These are phyloP conservation scores for Calliphora vomitoria DNA, from an alignment of 2,888 invertebrate species.

Conservation along the genomic window DNA sequence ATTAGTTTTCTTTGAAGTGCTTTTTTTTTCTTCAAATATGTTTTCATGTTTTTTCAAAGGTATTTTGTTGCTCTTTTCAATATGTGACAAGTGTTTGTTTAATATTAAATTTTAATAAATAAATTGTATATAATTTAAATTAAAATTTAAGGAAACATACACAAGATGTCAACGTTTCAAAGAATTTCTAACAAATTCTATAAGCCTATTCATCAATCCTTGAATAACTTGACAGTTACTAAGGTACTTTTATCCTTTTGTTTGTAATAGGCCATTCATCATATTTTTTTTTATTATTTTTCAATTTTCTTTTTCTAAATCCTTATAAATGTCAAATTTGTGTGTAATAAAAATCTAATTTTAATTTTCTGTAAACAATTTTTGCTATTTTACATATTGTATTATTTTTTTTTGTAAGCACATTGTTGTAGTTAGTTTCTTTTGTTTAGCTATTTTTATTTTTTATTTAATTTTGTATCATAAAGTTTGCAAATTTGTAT, in stretches of 20 bases:
- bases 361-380: no score
- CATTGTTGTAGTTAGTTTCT: background rate
- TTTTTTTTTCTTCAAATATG: background rate
- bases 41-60: constrained; percentile 30
- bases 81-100: constrained; percentile 2
- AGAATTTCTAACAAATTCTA: no score
- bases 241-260: background rate
- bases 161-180: no score
- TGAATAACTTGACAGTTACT: background rate
- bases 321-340: constrained; percentile 5
- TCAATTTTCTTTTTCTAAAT: background rate
- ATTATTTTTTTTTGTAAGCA: background rate
- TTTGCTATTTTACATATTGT: background rate
- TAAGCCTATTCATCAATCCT: no score
- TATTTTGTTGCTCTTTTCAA: background rate
- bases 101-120: no score
- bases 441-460: background rate
- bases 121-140: no score
- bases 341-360: background rate
- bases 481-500: constrained; percentile 45
- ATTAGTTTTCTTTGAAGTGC: background rate
- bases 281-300: background rate
- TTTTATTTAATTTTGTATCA: background rate
- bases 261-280: background rate
- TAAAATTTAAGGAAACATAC: no score